These are phyloP conservation scores for Saturnia pavonia DNA, from an alignment of 2,888 invertebrate species.

Conservation along the genomic window DNA sequence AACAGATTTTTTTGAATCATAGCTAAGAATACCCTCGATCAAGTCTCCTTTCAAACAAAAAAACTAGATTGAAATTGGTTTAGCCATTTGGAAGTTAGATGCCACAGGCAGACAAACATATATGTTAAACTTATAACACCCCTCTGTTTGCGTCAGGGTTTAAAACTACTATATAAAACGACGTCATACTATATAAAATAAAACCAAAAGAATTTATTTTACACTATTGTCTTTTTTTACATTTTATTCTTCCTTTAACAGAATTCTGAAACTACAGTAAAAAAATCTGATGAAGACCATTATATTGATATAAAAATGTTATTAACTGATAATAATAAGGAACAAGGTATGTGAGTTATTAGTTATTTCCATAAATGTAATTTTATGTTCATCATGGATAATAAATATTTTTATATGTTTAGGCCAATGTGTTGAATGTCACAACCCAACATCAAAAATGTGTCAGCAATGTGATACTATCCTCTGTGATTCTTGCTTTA, in stretches of 20 bases:
- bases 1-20: no score
- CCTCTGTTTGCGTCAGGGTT: no score
- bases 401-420: slow-evolving; percentile 28
- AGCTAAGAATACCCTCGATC: no score
- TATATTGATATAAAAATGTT: slow-evolving; percentile 59
- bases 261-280: slow-evolving; percentile 18
- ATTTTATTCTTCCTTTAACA: slow-evolving; percentile 22
- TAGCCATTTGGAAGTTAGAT: no score
- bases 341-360: slow-evolving; percentile 46
- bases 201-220: neutral
- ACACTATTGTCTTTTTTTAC: neutral
- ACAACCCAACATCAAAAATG: slow-evolving; percentile 54
- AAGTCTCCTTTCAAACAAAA: no score
- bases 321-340: slow-evolving; percentile 43
- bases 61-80: no score
- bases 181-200: no score
- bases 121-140: no score
- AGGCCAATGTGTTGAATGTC: slow-evolving; percentile 68
- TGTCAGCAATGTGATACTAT: slow-evolving; percentile 65
- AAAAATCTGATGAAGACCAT: slow-evolving; percentile 37
- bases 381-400: neutral
- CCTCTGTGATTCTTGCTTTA: slow-evolving; percentile 68
- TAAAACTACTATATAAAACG: no score
- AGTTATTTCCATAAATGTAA: slow-evolving; percentile 8
- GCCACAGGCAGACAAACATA: no score